Base-by-base conservation (phyloP, 2,888 invertebrate genomes). In the Shargacucullia verbasci region DNA sequence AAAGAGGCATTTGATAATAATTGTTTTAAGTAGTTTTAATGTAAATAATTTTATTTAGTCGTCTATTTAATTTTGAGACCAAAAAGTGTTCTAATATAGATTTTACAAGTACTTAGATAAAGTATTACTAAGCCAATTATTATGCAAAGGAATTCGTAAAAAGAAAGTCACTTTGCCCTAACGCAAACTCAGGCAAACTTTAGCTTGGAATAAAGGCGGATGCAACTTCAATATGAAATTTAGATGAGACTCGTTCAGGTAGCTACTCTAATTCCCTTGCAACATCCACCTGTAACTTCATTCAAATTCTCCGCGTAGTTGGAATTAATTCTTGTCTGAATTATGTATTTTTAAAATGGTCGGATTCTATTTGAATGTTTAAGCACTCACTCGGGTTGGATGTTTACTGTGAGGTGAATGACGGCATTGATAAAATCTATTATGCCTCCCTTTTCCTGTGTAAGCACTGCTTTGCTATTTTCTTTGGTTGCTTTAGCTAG, bases 151-250 rank as follows among this genome's bases (percentile, higher is more conserved):
- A 68, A 78, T 79, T 77, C 73, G 61, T 52, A 64, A 62, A 73
- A 83, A 82, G 79, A 81, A 79, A 80, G 69, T 78, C 62, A 53
- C 62, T 68, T 61, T 56, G 49, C 55, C 66, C 69, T 74, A 76
- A 79, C 70, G 75, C 79, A 82, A 76, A 80, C 76, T 78, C 66
- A 29, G 40, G 62, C 62, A 69, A 78, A 81, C 76, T 79, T 81
- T 55, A 53, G 9, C 56, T 47, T 58, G 64, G 64, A 76, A 80
- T 79, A 80, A 82, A 79, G 73, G 71, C 73, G 76, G 80, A 83
- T 85, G 83, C 86, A 83, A 82, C 82, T 83, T 77, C 80, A 79
- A 81, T 84, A 84, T 87, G 84, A 86, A 87, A 86, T 87, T 86
- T 82, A 85, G 83, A 87, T 87, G 82, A 86, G 83, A 55, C 74